phyloP scores from a whole-genome alignment of 2,888 invertebrate species.

The Hydrotaea diabolus region DNA sequence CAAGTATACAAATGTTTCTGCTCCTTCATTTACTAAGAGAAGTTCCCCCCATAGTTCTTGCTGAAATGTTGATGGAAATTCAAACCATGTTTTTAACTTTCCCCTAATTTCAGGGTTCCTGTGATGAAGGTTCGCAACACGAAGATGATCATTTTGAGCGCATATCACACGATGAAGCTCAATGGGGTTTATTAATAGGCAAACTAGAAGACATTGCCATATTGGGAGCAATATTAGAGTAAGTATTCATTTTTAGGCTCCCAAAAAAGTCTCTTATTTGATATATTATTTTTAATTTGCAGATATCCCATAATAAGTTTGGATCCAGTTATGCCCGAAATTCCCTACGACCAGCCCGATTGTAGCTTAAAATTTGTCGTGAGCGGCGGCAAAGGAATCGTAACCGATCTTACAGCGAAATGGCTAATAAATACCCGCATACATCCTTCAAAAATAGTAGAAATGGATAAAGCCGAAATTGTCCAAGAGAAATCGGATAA shows the following conservation, averaged over 20 bases:
- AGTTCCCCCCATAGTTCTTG: too few relatives aligned
- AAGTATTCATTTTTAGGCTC: conserved; percentile 78
- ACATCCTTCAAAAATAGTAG: conserved; percentile 84
- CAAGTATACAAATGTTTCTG: too few relatives aligned
- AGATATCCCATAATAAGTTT: conserved; percentile 74
- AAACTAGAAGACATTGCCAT: conserved; percentile 94
- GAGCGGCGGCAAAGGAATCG: conserved; percentile 88
- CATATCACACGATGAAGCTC: conserved; percentile 91
- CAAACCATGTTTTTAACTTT: too few relatives aligned
- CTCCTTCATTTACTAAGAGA: too few relatives aligned
- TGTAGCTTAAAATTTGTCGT: conserved; percentile 86
- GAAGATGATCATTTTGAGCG: conserved; percentile 88
- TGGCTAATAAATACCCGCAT: conserved; percentile 91
- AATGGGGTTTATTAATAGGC: conserved; percentile 92
- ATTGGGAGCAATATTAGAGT: conserved; percentile 85
- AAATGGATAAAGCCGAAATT: conserved; percentile 74
- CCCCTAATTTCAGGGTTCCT: conserved; percentile 73
- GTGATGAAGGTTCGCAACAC: conserved; percentile 78
- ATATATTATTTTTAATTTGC: conserved; percentile 29
- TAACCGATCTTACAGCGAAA: conserved; percentile 92
- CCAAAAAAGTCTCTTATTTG: background rate
- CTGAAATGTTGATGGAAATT: too few relatives aligned
- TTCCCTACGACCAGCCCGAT: conserved; percentile 83
- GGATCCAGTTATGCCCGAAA: conserved; percentile 81
- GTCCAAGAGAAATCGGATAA: conserved; percentile 51